Evolutionary conservation across 1,140 invertebrate genomes (phyloP), one percentile per base, ranked within the genome.

Genomic region (Drosophila santomea): DNA sequence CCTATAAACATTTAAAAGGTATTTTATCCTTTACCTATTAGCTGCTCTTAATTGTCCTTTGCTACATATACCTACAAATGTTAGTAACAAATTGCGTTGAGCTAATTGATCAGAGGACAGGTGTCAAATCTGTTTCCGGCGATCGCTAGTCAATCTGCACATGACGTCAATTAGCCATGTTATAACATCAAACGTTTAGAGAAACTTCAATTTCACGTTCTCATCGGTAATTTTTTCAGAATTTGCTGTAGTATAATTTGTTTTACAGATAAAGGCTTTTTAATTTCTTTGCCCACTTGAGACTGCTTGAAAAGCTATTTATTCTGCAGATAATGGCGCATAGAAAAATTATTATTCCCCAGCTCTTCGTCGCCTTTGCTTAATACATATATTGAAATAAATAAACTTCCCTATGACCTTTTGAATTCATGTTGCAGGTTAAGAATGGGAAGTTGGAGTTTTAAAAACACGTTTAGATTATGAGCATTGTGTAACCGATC

Each of bases 111-210:
- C 35, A 28, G 23, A 14, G 55, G 36, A 10, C 35, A 61, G 23
- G 20, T 20, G 28, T 44, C 39, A 44, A 71, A 73, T 73, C 55
- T 56, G 17, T 52, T 39, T n/a, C 14, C 14, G 15, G 4, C 41
- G 50, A 52, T 28, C 20, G 52, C 23, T 8, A 14, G 48, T 48
- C 66, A 75, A 72, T 50, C 54, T 23, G 10, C 43, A 76, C 39
- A 39, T 47, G 83, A 88, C 83, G 83, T 83, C 81, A 85, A 85
- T 74, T 51, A 50, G 45, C 55, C 52, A 17, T 58, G 73, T 78
- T 80, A 85, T 85, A 77, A 84, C 81, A 78, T 80, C 81, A 80
- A 74, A 56, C 48, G 48, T 28, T 48, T 35, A 25, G 20, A 74
- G 71, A 74, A 58, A 75, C 71, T 72, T 78, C 36, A 59, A 54